Evolutionary conservation across 2,797 vertebrate genomes (phyloP), one percentile per base, ranked within the genome.

Genomic region (Chelon labrosus): DNA sequence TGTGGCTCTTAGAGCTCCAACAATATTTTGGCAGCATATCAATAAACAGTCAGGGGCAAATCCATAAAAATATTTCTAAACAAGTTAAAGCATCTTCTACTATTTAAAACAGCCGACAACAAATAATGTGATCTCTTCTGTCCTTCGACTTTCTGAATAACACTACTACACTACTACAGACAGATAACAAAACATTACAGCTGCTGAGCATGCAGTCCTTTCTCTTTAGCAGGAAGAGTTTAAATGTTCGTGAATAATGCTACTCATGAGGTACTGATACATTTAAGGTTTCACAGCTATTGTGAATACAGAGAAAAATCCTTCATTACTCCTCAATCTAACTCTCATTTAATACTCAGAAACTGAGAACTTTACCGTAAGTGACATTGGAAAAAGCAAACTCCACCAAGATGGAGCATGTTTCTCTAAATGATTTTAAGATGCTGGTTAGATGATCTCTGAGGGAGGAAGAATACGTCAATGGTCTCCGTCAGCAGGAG

Each of bases 31-130:
- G 56, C 62, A 61, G 51, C n/a, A 49, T 52, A 51, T 57, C 51
- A 67, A 52, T 53, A 59, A 35, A 58, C 51, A 53, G 25, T 53
- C 51, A 53, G 51, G 25, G 22, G 22, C 22, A n/a, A 50, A 37
- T 61, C 37, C 44, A 51, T 50, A 35, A 35, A 65, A 55, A 54
- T 37, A 69, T 76, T 55, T 56, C 14, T 55, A 50, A 59, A 52
- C 20, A 65, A 47, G 52, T 52, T 51, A 65, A 44, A 51, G 7
- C 27, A 63, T 63, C 27, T 67, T 38, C 51, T 61, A 52, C 44
- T 14, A 39, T 68, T 13, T 69, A 37, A 54, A 69, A 38, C 46
- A 59, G 59, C 12, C 22, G 56, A 41, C 31, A 20, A 64, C 31
- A 19, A 52, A 31, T 41, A 35, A 58, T 19, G 10, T n/a, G 42